Conservation (phyloP, 1,140 invertebrate species). For the Plectrocnemia conspersa region DNA sequence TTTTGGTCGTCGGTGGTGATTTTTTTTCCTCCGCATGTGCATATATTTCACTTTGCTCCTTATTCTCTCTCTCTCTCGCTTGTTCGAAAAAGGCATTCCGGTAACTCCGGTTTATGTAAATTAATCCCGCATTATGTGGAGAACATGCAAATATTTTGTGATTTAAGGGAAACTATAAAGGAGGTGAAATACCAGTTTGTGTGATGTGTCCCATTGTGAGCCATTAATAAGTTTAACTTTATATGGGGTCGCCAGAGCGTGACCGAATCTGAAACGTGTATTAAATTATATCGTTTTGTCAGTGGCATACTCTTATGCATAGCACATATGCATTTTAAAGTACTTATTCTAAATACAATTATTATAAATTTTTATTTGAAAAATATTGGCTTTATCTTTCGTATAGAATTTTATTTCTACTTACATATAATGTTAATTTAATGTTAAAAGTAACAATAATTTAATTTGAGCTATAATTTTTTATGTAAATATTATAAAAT, state of each 20-base stretch:
- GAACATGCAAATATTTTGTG: conserved; percentile 25
- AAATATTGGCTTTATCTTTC: no score
- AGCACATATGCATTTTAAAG: no score
- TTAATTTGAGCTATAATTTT: no score
- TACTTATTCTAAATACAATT: no score
- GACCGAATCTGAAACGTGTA: no score
- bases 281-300: no score
- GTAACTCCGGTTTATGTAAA: conserved; percentile 25
- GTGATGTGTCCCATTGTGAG: conserved; percentile 12
- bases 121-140: conserved; percentile 15
- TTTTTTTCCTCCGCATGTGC: conserved; percentile 2
- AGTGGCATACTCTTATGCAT: no score
- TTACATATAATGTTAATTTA: no score
- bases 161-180: conserved; percentile 24
- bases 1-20: neutral
- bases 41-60: conserved; percentile 1
- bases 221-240: conserved; percentile 18
- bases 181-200: conserved; percentile 14
- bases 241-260: conserved; percentile 4
- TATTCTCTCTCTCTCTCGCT: neutral
- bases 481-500: no score
- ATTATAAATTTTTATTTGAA: no score
- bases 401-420: no score
- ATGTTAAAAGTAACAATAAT: no score
- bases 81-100: conserved; percentile 17